These are phyloP conservation scores for Malurus cyaneus DNA, from an alignment of 2,113 vertebrate genomes.

Conservation along the genomic window DNA sequence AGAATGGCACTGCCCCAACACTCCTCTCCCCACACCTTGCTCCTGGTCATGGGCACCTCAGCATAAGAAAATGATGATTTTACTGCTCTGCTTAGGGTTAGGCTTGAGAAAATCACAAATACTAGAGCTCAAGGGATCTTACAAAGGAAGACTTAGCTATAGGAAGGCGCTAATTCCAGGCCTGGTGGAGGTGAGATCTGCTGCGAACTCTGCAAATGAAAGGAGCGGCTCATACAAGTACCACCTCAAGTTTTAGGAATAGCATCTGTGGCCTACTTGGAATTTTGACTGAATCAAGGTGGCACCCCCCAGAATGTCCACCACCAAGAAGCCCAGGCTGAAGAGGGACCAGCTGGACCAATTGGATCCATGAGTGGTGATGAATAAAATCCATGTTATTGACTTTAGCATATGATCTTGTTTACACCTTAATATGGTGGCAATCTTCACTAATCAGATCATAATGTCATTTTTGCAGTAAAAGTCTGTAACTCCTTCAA, in stretches of 20 bases:
- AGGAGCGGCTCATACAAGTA: not conserved
- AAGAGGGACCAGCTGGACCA: not conserved
- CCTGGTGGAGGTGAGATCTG: accelerated
- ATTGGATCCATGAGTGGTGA: not conserved
- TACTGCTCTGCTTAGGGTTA: too few relatives aligned
- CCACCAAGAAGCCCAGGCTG: not conserved
- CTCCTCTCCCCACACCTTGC: too few relatives aligned
- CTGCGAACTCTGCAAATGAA: not conserved
- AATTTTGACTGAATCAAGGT: not conserved
- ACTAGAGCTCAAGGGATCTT: too few relatives aligned
- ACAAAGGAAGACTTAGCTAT: not conserved
- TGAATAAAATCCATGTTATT: not conserved
- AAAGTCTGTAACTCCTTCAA: not conserved
- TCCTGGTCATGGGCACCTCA: too few relatives aligned
- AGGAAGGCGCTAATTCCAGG: not conserved
- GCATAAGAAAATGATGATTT: too few relatives aligned
- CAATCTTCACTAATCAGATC: not conserved
- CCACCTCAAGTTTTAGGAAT: not conserved
- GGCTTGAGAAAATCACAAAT: too few relatives aligned
- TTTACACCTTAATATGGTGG: not conserved
- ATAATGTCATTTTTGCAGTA: not conserved
- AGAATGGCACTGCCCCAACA: too few relatives aligned
- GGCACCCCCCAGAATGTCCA: not conserved
- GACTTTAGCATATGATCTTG: accelerated
- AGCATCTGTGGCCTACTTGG: too few relatives aligned